A percentile compares a stretch with the other conserved stretches of the same genome.
Evolutionary conservation across 1,140 invertebrate species (phyloP).

Genomic region (Aphis gossypii): DNA sequence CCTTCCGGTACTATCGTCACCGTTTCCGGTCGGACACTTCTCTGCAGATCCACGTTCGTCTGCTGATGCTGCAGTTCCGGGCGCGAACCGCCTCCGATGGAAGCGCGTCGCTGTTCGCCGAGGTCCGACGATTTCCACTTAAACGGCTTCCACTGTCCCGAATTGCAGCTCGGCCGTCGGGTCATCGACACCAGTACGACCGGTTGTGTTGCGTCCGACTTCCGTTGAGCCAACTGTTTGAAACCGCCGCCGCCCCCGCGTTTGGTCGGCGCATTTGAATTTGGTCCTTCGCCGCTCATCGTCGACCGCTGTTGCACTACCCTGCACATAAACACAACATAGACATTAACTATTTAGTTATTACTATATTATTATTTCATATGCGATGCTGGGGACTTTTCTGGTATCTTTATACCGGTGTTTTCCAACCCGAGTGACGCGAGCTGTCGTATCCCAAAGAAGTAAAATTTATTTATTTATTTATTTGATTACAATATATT

Average conservation of each 20-base stretch:
- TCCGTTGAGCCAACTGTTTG: constrained; percentile 58
- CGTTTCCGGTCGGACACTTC: neutral
- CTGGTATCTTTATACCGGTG: neutral
- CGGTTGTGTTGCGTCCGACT: constrained; percentile 30
- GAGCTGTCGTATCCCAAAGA: too few species aligned
- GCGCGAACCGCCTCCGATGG: neutral
- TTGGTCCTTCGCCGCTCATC: neutral
- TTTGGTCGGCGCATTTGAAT: neutral
- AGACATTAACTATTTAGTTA: neutral
- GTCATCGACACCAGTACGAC: constrained; percentile 36
- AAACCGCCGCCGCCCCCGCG: constrained; percentile 49
- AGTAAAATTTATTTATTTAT: too few species aligned
- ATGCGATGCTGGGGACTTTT: neutral
- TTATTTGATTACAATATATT: too few species aligned
- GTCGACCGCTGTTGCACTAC: neutral
- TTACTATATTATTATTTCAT: neutral
- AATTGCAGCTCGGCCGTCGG: constrained; percentile 58
- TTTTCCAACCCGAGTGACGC: too few species aligned
- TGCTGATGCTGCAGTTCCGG: neutral
- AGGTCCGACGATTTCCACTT: constrained; percentile 60
- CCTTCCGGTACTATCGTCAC: neutral
- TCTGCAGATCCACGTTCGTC: neutral
- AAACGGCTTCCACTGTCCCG: constrained; percentile 60
- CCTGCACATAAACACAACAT: neutral
- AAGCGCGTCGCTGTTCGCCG: neutral